A percentile compares a stretch with the other conserved stretches of the same genome.
Evolutionary conservation across 2,888 invertebrate genomes (phyloP).

Genomic region (Coenonympha arcania): DNA sequence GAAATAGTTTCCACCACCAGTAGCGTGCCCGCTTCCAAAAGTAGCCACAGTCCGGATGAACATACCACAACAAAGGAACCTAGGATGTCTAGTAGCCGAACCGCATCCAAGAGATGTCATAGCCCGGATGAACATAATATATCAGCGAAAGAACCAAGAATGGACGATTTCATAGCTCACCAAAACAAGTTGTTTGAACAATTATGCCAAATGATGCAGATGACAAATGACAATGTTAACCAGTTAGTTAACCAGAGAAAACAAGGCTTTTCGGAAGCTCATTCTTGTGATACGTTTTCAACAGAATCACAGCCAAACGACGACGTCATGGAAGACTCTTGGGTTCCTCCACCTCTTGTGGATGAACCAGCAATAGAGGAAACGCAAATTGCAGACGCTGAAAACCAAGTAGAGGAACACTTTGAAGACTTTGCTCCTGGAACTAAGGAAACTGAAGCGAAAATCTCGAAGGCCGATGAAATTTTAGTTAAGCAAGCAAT

Average conservation of each 20-base stretch:
- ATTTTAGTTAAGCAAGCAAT: not conserved
- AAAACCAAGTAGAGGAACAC: not conserved
- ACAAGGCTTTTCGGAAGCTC: not conserved
- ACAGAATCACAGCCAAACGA: not conserved
- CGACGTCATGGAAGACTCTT: not conserved
- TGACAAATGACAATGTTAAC: too few species aligned
- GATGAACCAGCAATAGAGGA: not conserved
- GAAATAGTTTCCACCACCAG: too few species aligned
- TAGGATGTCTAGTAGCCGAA: too few species aligned
- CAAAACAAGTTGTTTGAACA: too few species aligned
- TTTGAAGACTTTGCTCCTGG: not conserved
- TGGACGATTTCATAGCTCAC: too few species aligned
- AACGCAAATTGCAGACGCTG: not conserved
- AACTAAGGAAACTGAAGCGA: conserved; percentile 1
- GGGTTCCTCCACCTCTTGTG: not conserved
- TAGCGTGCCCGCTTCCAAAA: too few species aligned
- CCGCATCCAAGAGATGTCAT: too few species aligned
- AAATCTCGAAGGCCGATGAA: not conserved
- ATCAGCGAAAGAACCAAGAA: too few species aligned
- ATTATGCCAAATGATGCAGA: too few species aligned
- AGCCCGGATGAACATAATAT: too few species aligned
- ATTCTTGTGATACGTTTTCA: not conserved
- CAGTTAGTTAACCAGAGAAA: not conserved
- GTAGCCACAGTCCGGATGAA: too few species aligned
- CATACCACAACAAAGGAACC: too few species aligned